Evolutionary conservation across 2,888 invertebrate genomes (phyloP).

Genomic region (Chymomyza caudatula): DNA sequence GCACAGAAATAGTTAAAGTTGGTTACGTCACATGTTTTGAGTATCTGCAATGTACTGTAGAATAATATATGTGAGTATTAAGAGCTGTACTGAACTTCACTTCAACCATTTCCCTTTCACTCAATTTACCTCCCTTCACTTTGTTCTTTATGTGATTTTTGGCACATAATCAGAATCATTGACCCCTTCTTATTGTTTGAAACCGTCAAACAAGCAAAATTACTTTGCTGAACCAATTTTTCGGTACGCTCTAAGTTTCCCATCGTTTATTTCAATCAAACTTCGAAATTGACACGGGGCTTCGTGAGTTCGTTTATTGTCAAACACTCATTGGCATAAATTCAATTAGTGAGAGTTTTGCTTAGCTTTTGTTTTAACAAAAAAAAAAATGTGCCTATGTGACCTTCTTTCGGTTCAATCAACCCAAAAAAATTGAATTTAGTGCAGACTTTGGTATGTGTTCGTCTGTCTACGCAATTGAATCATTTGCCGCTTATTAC

Average conservation of each 20-base stretch:
- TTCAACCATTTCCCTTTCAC: background rate
- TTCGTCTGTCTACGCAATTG: constrained; percentile 36
- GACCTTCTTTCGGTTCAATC: constrained; percentile 59
- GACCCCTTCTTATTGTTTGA: background rate
- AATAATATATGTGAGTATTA: background rate
- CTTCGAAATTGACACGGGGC: background rate
- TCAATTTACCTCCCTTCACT: background rate
- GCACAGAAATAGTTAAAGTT: too few relatives aligned
- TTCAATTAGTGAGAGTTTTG: constrained; percentile 1
- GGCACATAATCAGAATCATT: background rate
- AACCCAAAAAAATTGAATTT: constrained; percentile 59
- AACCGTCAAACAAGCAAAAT: background rate
- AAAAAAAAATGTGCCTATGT: background rate
- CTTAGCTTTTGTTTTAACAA: constrained; percentile 14
- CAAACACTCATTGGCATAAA: background rate
- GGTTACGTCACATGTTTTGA: too few relatives aligned
- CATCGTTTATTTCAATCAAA: background rate
- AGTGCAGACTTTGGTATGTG: constrained; percentile 25
- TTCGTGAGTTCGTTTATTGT: background rate
- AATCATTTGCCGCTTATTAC: constrained; percentile 18
- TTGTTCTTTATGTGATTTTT: background rate
- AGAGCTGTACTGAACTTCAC: background rate
- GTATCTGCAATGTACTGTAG: background rate
- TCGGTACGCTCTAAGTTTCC: background rate
- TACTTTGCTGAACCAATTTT: background rate